Base-by-base conservation (phyloP, 1,140 invertebrate genomes). In the Orussus abietinus region DNA sequence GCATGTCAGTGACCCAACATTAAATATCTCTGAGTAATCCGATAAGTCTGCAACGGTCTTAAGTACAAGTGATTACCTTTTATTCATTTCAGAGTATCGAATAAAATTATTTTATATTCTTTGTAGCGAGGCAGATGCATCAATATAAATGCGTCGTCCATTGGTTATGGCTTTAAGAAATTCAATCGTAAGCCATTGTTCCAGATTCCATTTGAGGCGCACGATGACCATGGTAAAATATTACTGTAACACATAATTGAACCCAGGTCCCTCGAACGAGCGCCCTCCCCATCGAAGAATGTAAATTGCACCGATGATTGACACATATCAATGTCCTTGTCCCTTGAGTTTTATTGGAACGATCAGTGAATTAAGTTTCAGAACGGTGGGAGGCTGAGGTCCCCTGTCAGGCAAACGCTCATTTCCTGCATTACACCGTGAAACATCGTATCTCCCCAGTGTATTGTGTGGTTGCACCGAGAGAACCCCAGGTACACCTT, bases 251-350 rank as follows among this genome's bases (percentile, higher is more conserved):
- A 41, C 38, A 40, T 35, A 15, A 18, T 35, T 35, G 15, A 19
- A 38, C 28, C 32, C 19, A 5, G 29, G 31, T 9, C 26, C 32
- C 25, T 44, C 38, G 20, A 45, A 56, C 48, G 35, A 13, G 34
- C 33, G 30, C 14, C 51, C 52, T 52, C 51, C 55, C 52, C 50
- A 38, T 51, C 49, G 55, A 49, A 43, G 57, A 57, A 60, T 62
- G 45, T 50, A 60, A 63, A 53, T 56, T 44, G 54, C 40, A 42
- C 37, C 34, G 40, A 29, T 64, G 59, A 71, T 72, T 64, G 61
- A 47, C 50, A 64, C 55, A 54, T 60, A 69, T 65, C 57, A 69
- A 68, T 68, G 68, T 69, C 64, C 69, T 74, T 74, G 69, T 58
- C 66, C 64, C 59, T 65, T 59, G 51, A 57, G 53, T 48, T 54